These are phyloP conservation scores for Lates japonicus DNA, from an alignment of 2,797 vertebrate genomes.

Conservation along the genomic window DNA sequence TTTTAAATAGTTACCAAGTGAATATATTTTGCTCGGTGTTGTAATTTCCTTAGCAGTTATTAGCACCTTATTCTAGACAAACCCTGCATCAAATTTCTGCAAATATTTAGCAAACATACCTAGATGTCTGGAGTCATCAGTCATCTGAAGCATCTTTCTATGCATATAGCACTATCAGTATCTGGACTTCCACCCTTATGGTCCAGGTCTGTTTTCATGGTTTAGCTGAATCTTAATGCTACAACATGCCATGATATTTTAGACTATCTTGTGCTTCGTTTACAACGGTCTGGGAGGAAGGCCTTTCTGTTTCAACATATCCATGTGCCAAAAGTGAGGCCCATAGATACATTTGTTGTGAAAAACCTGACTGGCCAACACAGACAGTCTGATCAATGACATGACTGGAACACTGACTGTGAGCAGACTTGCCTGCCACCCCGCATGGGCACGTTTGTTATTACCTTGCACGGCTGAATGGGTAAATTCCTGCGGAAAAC, in stretches of 20 bases:
- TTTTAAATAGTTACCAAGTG: no score
- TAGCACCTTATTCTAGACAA: neutral
- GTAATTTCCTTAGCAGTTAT: neutral
- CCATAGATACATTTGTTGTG: neutral
- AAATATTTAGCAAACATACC: slow-evolving; percentile 2
- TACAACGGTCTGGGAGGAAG: neutral
- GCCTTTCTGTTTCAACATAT: no score
- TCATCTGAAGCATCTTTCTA: no score
- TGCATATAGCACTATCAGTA: no score
- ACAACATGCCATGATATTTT: neutral
- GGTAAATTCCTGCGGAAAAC: neutral
- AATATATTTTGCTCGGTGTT: neutral
- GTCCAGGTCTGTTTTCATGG: no score
- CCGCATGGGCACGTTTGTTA: neutral
- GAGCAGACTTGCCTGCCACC: no score
- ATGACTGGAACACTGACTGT: neutral
- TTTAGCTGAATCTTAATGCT: neutral
- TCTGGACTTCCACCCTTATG: neutral
- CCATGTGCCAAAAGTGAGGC: neutral
- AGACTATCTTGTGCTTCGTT: neutral
- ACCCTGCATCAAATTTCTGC: no score
- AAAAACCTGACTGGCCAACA: neutral
- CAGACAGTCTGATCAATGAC: neutral
- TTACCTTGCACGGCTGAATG: neutral
- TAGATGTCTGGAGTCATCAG: neutral